Conservation (phyloP, 2,113 vertebrate genomes). For the Melanostigma gelatinosum region DNA sequence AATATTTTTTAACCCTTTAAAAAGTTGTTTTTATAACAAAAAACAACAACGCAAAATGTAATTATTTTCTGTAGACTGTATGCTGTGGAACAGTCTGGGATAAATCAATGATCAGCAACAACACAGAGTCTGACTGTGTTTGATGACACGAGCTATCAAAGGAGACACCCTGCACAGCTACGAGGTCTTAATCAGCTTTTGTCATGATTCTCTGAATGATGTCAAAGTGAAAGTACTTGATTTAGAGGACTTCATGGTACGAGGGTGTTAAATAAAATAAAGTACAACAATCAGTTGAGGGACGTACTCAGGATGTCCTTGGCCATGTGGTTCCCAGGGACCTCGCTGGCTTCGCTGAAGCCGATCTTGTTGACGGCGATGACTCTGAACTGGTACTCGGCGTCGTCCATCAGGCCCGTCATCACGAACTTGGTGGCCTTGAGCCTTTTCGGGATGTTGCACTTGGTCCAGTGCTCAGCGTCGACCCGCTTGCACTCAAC, state of each 20-base stretch:
- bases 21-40: background rate
- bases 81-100: too few species aligned
- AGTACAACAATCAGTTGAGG: background rate
- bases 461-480: slow-evolving; percentile 91
- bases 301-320: slow-evolving; percentile 96
- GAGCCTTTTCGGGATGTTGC: slow-evolving; percentile 95
- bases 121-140: too few species aligned
- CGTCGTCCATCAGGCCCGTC: slow-evolving; percentile 89
- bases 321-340: slow-evolving; percentile 92
- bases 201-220: background rate
- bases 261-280: background rate
- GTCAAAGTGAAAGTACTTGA: background rate
- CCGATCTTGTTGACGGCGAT: slow-evolving; percentile 95
- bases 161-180: too few species aligned
- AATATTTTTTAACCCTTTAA: too few species aligned
- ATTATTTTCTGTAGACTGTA: too few species aligned
- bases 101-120: too few species aligned
- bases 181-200: too few species aligned
- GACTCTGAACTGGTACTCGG: slow-evolving; percentile 95
- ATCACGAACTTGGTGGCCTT: slow-evolving; percentile 90
- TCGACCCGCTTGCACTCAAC: slow-evolving; percentile 93
- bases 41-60: too few species aligned
- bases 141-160: too few species aligned
- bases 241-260: too few species aligned
- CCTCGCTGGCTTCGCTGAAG: slow-evolving; percentile 95